Base-by-base conservation (phyloP, 2,888 invertebrate species). In the Epiblema foenella region DNA sequence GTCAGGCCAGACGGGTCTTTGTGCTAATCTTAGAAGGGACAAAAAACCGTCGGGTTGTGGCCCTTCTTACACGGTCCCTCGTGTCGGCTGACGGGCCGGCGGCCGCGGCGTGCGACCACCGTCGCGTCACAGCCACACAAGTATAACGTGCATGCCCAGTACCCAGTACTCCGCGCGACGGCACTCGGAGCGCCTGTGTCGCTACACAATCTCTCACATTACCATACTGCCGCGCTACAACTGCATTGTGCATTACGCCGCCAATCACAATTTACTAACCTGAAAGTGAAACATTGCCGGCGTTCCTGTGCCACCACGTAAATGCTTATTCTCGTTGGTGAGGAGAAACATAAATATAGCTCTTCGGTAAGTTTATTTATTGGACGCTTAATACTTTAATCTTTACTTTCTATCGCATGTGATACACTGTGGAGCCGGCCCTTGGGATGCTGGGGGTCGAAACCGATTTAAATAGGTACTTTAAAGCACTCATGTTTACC, bases 341-440 rank as follows among this genome's bases (percentile, higher is more conserved):
- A 81, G 83, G 81, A 83, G 85, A 87, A 89, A 90, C 87, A 89
- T 87, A 91, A 90, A 91, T 88, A 91, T 87, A 88, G 80, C 85
- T 85, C 85, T 88, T 83, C 88, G 87, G 93, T 93, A 85, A 91
- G 93, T 90, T 87, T 85, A 85, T 82, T 84, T 80, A 75, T 78
- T 80, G 79, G 77, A 79, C 79, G 78, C 79, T 81, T 73, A 74
- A 74, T 75, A 67, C 71, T 78, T 67, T 75, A 77, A 76, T 78
- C 78, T 79, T 79, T 77, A 76, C 77, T 80, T 80, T 78, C 74
- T 70, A 78, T 75, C 75, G 75, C 72, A 75, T 75, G 69, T 75
- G 67, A 74, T 73, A 76, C 76, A 62, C 62, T 63, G 57, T 64
- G 49, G 49, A 65, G 63, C n/a, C 52, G 68, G 68, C 56, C 70